Evolutionary conservation across 2,113 vertebrate genomes (phyloP), one percentile per base, ranked within the genome.

Genomic region (Dermatemys mawii): DNA sequence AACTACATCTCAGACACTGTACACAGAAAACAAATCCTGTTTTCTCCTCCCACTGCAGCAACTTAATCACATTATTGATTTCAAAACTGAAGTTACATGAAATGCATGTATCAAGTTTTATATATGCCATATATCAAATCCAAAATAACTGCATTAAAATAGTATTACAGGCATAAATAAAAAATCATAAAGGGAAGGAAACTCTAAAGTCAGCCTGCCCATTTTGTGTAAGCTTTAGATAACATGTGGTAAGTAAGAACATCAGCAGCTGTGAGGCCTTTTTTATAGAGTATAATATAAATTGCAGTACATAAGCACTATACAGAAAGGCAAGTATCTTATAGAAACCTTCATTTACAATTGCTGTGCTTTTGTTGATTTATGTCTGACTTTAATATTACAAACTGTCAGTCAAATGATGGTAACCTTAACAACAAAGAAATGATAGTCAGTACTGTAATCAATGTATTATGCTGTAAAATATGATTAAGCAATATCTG

Each of bases 21-120:
- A 90, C 35, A 87, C 63, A 76, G 19, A 76, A 91, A 93, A 44
- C 54, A 93, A 92, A 93, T 55, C 35, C 38, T 79, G 29, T 94
- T 38, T 60, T 35, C 88, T 12, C 73, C 27, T 32, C 86, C 46
- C 19, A 78, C 32, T 91, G 53, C 73, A 55, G 84, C 54, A 83
- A 35, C 41, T 19, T 38, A 88, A 92, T 82, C 8, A 44, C 11
- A 38, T 21, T 53, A 67, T 7, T 84, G 41, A 83, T 92, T 78
- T 86, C 41, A 90, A 86, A 94, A 67, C 41, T 73, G 51, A 94
- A 51, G 12, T 2, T 82, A 5, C 50, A 89, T 55, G 32, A 87
- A 67, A 75, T 84, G 85, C 29, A 57, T 0, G 0, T 41, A 32
- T 49, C 19, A 87, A 90, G 12, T 22, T 79, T 49, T n/a, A 10